Percentiles rank a stretch among this genome's conserved stretches.
These are phyloP conservation scores for Pyrgilauda ruficollis DNA, from an alignment of 2,113 vertebrate genomes.

Conservation along the genomic window DNA sequence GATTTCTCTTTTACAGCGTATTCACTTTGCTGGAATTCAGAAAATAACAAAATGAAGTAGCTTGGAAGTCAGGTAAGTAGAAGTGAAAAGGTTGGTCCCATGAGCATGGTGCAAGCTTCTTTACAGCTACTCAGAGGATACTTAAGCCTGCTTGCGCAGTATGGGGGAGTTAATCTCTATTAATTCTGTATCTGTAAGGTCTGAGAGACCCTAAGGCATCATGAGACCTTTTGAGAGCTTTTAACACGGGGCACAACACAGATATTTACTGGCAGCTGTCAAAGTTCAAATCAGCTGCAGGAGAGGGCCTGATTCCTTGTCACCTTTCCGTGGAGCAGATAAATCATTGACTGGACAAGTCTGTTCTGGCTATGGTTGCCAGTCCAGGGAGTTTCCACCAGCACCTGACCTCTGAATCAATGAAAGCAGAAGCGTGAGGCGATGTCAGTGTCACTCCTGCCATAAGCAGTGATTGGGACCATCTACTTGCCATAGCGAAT, in stretches of 20 bases:
- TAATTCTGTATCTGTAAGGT: neutral
- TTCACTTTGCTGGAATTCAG: neutral
- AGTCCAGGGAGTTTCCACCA: neutral
- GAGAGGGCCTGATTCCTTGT: neutral
- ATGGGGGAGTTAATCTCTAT: neutral
- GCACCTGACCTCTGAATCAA: neutral
- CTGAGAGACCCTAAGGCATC: neutral
- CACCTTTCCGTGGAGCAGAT: neutral
- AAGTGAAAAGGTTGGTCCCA: neutral
- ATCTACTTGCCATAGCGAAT: fast-evolving
- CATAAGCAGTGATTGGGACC: fast-evolving
- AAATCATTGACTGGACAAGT: neutral
- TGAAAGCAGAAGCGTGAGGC: neutral
- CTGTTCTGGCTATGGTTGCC: neutral
- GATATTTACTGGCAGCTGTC: neutral
- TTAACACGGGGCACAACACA: neutral
- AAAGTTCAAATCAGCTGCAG: neutral
- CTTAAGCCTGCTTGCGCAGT: neutral
- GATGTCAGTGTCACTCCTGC: neutral
- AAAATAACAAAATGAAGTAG: neutral
- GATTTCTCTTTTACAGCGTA: neutral
- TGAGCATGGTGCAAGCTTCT: neutral
- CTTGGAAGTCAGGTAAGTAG: neutral
- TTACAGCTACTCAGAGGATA: neutral
- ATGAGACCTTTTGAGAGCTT: neutral